Base-by-base conservation (phyloP, 2,113 vertebrate species). In the Bucco capensis region DNA sequence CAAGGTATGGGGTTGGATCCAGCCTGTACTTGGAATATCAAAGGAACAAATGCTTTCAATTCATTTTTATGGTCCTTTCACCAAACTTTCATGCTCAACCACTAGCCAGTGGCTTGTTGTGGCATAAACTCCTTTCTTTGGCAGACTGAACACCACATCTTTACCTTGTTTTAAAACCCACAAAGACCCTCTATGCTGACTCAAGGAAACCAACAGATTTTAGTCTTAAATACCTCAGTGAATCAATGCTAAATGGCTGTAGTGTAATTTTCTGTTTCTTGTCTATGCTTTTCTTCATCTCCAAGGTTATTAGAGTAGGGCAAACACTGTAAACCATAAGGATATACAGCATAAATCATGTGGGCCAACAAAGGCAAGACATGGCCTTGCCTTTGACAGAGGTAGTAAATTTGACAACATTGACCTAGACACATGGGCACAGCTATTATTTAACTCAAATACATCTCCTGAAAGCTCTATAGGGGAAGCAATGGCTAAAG, bases 331-430 rank as follows among this genome's bases (percentile, higher is more conserved):
- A 82, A 80, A 38, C 50, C 28, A 47, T 66, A 54, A 84, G 28
- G 53, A 22, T 54, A 8, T 35, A 27, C 46, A 69, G 18, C 14
- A 0, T 94, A 80, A 92, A 78, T 87, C 84, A 72, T 42, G 18
- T 19, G 58, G 84, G 74, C 71, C 84, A 93, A 42, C 17, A 70
- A 73, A 79, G 46, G 37, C 25, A 33, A 53, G 42, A 49, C 33
- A 78, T 90, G 86, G 65, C 86, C 86, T 93, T 74, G 76, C 61
- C n/a, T 95, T 88, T 92, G 93, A 49, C 83, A 90, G 76, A 71
- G 24, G 37, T 16, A 77, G 78, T 95, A 90, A 95, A 95, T 94
- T 86, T 79, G 80, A 94, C 62, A 65, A 10, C 64, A 58, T 9
- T 87, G 92, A 90, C 92, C 86, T 93, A 62, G 83, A 79, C 62